Conservation (phyloP, 92 coral and sea anemone genomes). For the Phenganax stokvisi region DNA sequence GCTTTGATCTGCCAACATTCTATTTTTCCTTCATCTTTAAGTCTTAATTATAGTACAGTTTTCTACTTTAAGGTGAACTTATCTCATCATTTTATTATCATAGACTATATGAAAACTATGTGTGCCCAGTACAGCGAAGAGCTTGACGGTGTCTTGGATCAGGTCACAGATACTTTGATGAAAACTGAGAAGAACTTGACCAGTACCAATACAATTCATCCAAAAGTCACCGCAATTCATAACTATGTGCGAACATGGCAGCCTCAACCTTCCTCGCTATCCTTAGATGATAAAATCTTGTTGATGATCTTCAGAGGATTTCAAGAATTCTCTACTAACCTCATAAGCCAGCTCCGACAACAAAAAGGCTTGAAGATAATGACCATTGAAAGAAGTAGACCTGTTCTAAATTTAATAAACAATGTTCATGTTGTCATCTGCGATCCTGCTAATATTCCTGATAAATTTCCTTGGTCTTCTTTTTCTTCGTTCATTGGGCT, state of each 20-base stretch:
- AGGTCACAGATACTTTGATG: slow-evolving; percentile 52
- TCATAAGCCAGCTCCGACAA: slow-evolving; percentile 7
- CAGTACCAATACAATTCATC: slow-evolving; percentile 61
- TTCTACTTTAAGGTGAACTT: neutral
- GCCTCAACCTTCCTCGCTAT: slow-evolving; percentile 6
- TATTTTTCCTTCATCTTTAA: neutral
- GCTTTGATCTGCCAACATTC: neutral
- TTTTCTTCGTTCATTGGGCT: slow-evolving; percentile 66
- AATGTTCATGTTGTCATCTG: slow-evolving; percentile 26
- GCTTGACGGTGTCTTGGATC: slow-evolving; percentile 67
- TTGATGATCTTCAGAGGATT: slow-evolving; percentile 26
- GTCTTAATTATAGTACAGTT: neutral
- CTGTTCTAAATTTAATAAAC: neutral
- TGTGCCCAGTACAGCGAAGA: slow-evolving; percentile 54
- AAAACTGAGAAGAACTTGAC: slow-evolving; percentile 29
- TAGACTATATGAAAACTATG: slow-evolving; percentile 62
- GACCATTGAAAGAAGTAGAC: neutral
- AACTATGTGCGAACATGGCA: slow-evolving; percentile 3
- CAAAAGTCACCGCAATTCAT: slow-evolving; percentile 54
- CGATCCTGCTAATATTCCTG: slow-evolving; percentile 39
- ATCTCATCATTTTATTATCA: neutral
- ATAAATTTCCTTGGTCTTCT: slow-evolving; percentile 58
- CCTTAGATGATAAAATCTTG: slow-evolving; percentile 14
- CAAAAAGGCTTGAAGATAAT: slow-evolving; percentile 3
- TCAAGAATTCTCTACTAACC: neutral